Evolutionary conservation across 2,797 vertebrate species (phyloP).

Genomic region (Peromyscus melanophrys): DNA sequence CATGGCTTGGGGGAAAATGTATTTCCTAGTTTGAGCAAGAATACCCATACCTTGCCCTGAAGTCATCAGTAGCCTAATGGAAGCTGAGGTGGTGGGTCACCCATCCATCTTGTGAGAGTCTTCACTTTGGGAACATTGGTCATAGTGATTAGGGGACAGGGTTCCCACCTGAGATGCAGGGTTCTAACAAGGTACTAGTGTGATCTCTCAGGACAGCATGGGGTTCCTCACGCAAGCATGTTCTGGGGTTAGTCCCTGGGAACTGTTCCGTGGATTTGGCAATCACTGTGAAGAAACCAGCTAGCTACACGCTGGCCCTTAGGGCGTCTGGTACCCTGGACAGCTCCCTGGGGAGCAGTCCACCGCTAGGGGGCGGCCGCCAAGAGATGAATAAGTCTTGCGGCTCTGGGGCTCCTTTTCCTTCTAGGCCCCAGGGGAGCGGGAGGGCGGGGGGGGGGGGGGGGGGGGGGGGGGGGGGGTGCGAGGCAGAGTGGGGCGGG

Average conservation of each 20-base stretch:
- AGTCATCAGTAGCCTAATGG: neutral
- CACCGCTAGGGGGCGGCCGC: conserved; percentile 62
- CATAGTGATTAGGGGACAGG: neutral
- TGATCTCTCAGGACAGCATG: neutral
- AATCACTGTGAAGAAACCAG: neutral
- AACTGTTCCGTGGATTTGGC: neutral
- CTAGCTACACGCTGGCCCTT: neutral
- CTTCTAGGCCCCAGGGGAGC: neutral
- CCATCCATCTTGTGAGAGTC: neutral
- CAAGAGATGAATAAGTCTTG: neutral
- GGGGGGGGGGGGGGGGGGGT: rapidly evolving
- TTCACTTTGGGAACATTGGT: neutral
- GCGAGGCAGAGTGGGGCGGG: neutral
- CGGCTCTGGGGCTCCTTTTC: neutral
- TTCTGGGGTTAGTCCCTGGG: neutral
- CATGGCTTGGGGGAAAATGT: neutral
- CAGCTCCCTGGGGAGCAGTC: neutral
- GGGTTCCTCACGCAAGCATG: neutral
- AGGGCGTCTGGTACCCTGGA: neutral
- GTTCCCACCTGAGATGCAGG: neutral
- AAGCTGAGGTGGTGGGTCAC: neutral
- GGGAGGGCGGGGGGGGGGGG: neutral
- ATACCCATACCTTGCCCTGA: neutral
- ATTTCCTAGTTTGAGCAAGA: neutral
- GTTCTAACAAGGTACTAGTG: neutral